Conservation (phyloP, 2,888 invertebrate genomes). For the Prostheceraeus crozeri region DNA sequence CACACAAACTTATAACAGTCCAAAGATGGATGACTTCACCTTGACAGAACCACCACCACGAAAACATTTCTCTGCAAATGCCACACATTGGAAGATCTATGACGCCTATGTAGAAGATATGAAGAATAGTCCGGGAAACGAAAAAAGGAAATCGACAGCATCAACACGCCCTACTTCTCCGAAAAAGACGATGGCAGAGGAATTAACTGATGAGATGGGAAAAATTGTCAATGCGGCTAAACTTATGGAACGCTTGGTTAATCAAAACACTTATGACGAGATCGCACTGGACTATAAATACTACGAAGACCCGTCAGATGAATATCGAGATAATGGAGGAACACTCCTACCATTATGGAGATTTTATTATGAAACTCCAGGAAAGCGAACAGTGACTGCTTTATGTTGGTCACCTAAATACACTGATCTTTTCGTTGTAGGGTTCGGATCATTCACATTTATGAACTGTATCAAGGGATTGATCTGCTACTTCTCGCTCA, state of each 20-base stretch:
- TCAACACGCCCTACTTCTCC: too few species aligned
- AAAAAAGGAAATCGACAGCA: too few species aligned
- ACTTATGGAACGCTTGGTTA: conserved; percentile 83
- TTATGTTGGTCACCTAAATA: conserved; percentile 79
- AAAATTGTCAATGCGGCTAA: conserved; percentile 62
- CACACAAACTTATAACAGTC: conserved; percentile 66
- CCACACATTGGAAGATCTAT: conserved; percentile 80
- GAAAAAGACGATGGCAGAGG: too few species aligned
- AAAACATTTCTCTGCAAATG: conserved; percentile 67
- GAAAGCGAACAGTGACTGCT: conserved; percentile 76
- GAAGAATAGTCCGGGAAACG: too few species aligned
- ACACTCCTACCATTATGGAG: conserved; percentile 87
- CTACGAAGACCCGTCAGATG: conserved; percentile 91
- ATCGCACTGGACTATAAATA: conserved; percentile 82
- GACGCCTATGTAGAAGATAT: conserved; percentile 80
- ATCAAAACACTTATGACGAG: conserved; percentile 85
- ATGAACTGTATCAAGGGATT: too few species aligned
- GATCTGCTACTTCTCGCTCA: conserved; percentile 78
- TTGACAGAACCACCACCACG: conserved; percentile 80
- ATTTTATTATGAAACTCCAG: conserved; percentile 68
- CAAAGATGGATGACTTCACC: too few species aligned
- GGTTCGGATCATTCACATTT: conserved; percentile 80
- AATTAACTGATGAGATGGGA: conserved; percentile 5
- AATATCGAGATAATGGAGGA: conserved; percentile 81
- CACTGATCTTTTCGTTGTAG: conserved; percentile 81